phyloP scores from a whole-genome alignment of 2,113 vertebrate species.

The Phalacrocorax pelagicus region DNA sequence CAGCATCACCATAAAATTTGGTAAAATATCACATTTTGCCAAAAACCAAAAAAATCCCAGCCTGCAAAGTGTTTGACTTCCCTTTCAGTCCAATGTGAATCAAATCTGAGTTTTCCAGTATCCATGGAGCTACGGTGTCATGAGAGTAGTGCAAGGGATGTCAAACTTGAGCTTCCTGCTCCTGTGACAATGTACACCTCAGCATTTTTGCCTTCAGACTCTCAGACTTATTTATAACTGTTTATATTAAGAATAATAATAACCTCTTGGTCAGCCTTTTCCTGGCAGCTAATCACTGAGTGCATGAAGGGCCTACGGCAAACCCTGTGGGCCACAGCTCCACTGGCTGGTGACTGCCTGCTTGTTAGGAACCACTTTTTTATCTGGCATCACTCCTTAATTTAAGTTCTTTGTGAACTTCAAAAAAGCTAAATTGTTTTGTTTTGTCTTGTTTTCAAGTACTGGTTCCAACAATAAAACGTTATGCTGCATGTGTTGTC shows the following conservation, averaged over 20 bases:
- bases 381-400: neutral
- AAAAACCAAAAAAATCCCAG: neutral
- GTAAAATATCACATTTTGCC: neutral
- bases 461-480: neutral
- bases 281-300: neutral
- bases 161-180: neutral
- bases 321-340: neutral
- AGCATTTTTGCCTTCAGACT: neutral
- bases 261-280: neutral
- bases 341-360: neutral
- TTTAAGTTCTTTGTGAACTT: neutral
- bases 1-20: neutral
- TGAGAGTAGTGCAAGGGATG: neutral
- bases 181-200: neutral
- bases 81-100: neutral
- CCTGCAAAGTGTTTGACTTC: neutral
- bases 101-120: neutral
- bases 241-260: neutral
- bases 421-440: neutral
- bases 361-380: neutral
- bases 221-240: neutral
- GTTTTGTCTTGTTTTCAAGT: neutral
- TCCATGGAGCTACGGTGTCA: rapidly evolving
- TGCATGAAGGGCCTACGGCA: neutral
- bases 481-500: neutral